Evolutionary conservation across 2,113 vertebrate genomes (phyloP), one percentile per base, ranked within the genome.

Genomic region (Pedetes capensis): DNA sequence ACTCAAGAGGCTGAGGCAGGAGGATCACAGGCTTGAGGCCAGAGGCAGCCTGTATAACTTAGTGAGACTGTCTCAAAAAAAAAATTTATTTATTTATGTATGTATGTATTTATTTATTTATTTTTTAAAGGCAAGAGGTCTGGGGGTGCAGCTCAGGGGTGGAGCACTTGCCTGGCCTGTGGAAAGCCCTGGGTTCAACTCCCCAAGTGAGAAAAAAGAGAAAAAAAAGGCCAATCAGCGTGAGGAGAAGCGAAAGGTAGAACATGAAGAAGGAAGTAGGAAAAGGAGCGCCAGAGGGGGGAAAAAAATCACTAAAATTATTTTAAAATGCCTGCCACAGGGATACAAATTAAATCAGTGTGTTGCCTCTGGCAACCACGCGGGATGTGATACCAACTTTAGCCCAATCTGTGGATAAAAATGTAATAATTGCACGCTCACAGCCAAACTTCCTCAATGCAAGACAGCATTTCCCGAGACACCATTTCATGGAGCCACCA

Each of bases 301-400:
- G n/a, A 39, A 53, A 80, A 74, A 78, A 75, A 8, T 7, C 18
- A 69, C 69, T 87, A n/a, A 93, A 94, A 87, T 76, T 64, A 84
- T 55, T 91, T 42, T 92, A 69, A 91, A 79, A 63, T 66, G 61
- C 44, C 88, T 76, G 39, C 87, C 91, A 76, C 14, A 2, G 57
- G 88, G 68, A 39, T 91, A 91, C 95, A 79, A 74, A 83, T 93
- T 90, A 86, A 89, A 86, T 85, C 89, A 55, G 49, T 6, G 18
- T 63, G 75, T 93, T 87, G 92, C 95, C 89, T 86, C 66, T 80
- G 95, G 87, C 89, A 95, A 89, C 90, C 64, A 34, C 5, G 47
- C 83, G 49, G 18, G 29, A 86, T 59, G 18, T 20, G 53, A 72
- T 55, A 66, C 89, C 92, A 84, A 86, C 96, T 91, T 80, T 69